Base-by-base conservation (phyloP, 2,113 vertebrate genomes). In the Narcine bancroftii region DNA sequence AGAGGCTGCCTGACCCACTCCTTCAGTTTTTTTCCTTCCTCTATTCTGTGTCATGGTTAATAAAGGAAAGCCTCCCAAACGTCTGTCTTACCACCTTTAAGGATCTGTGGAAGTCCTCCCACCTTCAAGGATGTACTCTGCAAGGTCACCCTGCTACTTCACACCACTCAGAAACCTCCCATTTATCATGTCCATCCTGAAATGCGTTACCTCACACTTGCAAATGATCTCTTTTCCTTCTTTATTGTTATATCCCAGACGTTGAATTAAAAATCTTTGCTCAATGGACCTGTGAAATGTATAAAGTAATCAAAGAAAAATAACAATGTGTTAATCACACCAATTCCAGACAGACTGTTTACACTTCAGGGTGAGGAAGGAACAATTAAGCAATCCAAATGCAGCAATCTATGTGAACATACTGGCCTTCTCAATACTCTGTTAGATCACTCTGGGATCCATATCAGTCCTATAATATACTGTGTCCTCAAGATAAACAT, bases 341-440 rank as follows among this genome's bases (percentile, higher is more conserved):
- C 60, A 42, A 36, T 15, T 66, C 60, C 56, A 65, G 21, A 60
- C 56, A 89, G 60, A 65, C 85, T 42, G 36, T 66, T 89, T 66
- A 65, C 39, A 42, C 17, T 24, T 10, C 39, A 42, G 60, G 85
- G 60, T 29, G 60, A 39, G 85, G 56, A 63, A 60, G 6, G 56
- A 19, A 42, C n/a, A 26, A 89, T 89, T 66, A 89, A 89, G 42
- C 60, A 66, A 89, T 26, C n/a, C 33, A 89, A 66, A 42, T 89
- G 36, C 11, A 66, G 60, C 3, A n/a, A 63, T 39, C 36, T 89
- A 36, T 89, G 56, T 56, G 33, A n/a, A 13, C 36, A 65, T 29
- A 33, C 9, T 33, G 36, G n/a, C 6, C 56, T 66, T 89, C 63
- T 36, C 53, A 36, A 60, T 36, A 50, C 81, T 87, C 29, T 53